Base-by-base conservation (phyloP, 64 coral and sea anemone genomes). In the Stylophora pistillata region DNA sequence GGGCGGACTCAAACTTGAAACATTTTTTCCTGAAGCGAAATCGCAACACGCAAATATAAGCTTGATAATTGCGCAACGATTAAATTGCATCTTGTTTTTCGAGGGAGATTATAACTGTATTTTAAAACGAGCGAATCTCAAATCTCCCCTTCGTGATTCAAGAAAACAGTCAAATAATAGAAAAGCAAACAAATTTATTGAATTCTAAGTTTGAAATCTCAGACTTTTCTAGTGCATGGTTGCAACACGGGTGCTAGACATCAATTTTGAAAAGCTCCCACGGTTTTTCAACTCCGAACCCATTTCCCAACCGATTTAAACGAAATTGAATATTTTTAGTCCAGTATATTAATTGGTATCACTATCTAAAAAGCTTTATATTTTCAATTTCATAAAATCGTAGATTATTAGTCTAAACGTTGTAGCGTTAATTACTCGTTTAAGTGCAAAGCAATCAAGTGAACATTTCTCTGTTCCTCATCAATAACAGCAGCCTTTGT, bases 331-430 rank as follows among this genome's bases (percentile, higher is more conserved):
- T 20, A 30, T 31, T 15, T 13, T 58, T 18, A 82, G 20, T 15
- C 11, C 3, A 1, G 41, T 10, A 33, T 68, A 53, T 68, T 53
- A 69, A 84, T 41, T 68, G 80, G 33, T 29, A 21, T 69, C 31
- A 20, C 58, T 68, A 6, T 26, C 31, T 64, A 65, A 82, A 82
- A 82, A 37, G 30, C 61, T 27, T 58, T 82, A 20, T 23, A 59
- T 3, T 18, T 18, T 15, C 28, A 82, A 59, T 29, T 58, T 57
- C 30, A 37, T 62, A 82, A 82, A 47, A 60, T 27, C 59, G 55
- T 47, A 65, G 18, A 27, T 82, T 82, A 65, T 82, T 82, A 82
- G 57, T 64, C 62, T 68, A 69, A 84, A 84, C 41, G 80, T 21
- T 21, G 18, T 68, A 69, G 66, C 30, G 60, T 84, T 65, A 84